Evolutionary conservation across 2,113 vertebrate species (phyloP), one percentile per base, ranked within the genome.

Genomic region (Gnathonemus echidnorhynchus): DNA sequence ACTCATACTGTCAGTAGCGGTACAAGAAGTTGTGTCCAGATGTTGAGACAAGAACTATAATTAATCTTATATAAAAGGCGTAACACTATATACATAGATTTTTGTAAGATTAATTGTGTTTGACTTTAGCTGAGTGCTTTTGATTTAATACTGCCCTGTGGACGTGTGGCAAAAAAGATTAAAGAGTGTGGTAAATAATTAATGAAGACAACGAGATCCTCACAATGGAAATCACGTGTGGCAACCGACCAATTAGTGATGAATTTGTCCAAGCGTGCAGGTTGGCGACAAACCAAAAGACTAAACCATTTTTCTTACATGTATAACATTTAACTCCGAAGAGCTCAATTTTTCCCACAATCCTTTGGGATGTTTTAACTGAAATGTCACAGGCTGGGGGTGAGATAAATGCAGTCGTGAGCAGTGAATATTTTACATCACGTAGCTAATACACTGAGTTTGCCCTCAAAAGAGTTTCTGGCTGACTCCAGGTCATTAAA

Each of bases 91-190:
- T 80, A 80, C 35, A 80, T 80, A 80, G 74, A 80, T 42, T 80
- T 80, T 80, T 80, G 74, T 42, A 80, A 80, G 74, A 80, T 80
- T 80, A 80, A 80, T 80, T 80, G 74, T 80, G 74, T 80, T 80
- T 80, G 74, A 80, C 74, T 39, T 80, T 80, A 80, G 74, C 35
- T 80, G 74, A 80, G 74, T 80, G 74, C 35, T 80, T 80, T 80
- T 42, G 35, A 80, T 80, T 42, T 80, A 80, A 80, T 80, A 80
- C 74, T 80, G 74, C 74, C 74, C 74, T 39, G 31, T 80, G 74
- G 74, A 80, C 74, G 17, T 80, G 74, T 42, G 35, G 74, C 13
- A 80, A 31, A 80, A 80, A 80, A 42, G 74, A 80, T 80, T 80
- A 80, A 80, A 80, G 31, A 35, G 35, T 80, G 35, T 80, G 31